These are phyloP conservation scores for Trichoplusia ni DNA, from an alignment of 1,140 invertebrate genomes.

Conservation along the genomic window DNA sequence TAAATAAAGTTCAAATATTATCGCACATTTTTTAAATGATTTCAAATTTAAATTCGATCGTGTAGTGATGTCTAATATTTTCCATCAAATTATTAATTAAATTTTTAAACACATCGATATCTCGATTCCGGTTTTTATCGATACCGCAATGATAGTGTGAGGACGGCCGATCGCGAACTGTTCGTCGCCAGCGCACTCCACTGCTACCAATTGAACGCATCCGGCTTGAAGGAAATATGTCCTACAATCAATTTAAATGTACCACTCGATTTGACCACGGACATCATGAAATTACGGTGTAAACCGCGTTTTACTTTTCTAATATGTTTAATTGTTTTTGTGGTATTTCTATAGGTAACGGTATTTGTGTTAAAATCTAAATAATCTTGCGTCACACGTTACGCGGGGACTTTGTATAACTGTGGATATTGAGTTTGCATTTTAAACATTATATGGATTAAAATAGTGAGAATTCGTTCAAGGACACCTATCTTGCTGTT, in stretches of 20 bases:
- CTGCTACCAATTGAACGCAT: slow-evolving; percentile 77
- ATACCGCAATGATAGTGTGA: slow-evolving; percentile 39
- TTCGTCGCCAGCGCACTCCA: slow-evolving; percentile 60
- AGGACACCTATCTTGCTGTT: too few species aligned
- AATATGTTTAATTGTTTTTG: slow-evolving; percentile 3
- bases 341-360: too few species aligned
- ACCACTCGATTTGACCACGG: slow-evolving; percentile 74
- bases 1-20: not conserved
- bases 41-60: not conserved
- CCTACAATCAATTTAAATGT: slow-evolving; percentile 77
- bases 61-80: too few species aligned
- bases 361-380: not conserved
- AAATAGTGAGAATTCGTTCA: too few species aligned
- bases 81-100: too few species aligned
- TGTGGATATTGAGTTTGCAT: too few species aligned
- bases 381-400: too few species aligned
- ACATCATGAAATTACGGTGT: slow-evolving; percentile 29
- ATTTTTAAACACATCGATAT: slow-evolving; percentile 29
- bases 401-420: too few species aligned
- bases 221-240: slow-evolving; percentile 80
- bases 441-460: too few species aligned
- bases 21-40: not conserved
- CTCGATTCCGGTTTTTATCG: not conserved
- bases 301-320: slow-evolving; percentile 16
- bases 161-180: slow-evolving; percentile 61